Percentiles rank a stretch among this genome's conserved stretches.
These are phyloP conservation scores for Xanthia togata DNA, from an alignment of 2,888 invertebrate species.

Conservation along the genomic window DNA sequence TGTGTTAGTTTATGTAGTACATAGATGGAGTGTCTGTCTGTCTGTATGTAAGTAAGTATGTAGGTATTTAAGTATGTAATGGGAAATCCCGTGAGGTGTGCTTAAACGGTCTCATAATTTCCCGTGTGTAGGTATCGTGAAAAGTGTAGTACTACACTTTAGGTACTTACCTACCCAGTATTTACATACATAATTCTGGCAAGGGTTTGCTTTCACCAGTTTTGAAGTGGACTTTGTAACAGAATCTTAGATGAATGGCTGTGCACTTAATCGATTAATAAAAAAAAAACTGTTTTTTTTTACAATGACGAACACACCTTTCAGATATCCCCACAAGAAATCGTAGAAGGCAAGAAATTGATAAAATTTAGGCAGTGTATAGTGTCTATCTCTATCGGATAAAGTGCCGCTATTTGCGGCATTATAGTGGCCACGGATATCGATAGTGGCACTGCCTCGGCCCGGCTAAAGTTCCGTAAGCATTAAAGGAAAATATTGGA, in stretches of 20 bases:
- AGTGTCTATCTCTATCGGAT: too few relatives aligned
- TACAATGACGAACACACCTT: not conserved
- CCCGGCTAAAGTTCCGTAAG: too few relatives aligned
- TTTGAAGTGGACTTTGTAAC: not conserved
- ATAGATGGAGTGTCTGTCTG: not conserved
- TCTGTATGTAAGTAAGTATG: too few relatives aligned
- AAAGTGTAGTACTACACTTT: not conserved
- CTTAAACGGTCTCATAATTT: not conserved
- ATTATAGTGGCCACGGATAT: too few relatives aligned
- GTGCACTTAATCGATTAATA: too few relatives aligned
- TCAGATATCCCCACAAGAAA: not conserved
- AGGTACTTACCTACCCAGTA: too few relatives aligned
- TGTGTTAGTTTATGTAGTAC: constrained; percentile 14
- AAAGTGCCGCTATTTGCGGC: too few relatives aligned
- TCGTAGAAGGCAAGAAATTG: not conserved
- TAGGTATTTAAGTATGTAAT: not conserved
- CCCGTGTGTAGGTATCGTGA: constrained; percentile 6
- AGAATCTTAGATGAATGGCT: not conserved
- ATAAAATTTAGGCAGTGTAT: not conserved
- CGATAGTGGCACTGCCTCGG: too few relatives aligned
- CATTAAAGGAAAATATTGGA: too few relatives aligned
- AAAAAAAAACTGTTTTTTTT: too few relatives aligned
- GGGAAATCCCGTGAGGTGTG: not conserved
- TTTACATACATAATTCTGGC: not conserved
- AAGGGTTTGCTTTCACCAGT: not conserved